Evolutionary conservation across 2,113 vertebrate species (phyloP).

Genomic region (Lampris megalopsis): DNA sequence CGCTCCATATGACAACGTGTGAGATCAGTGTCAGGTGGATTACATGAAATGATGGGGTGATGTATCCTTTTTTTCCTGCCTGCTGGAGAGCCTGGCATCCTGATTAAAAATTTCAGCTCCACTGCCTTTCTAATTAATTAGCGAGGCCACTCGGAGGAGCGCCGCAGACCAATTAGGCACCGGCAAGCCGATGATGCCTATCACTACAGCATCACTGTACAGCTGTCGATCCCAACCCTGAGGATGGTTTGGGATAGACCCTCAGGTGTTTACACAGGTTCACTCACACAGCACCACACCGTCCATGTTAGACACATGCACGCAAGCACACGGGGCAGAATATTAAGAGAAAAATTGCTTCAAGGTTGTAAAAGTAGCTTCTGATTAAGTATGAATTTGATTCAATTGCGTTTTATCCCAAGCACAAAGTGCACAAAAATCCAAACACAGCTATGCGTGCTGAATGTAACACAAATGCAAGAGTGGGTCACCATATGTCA

Average conservation of each 20-base stretch:
- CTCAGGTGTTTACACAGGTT: slow-evolving; percentile 75
- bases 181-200: slow-evolving; percentile 78
- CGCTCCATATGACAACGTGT: slow-evolving; percentile 64
- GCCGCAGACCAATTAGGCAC: slow-evolving; percentile 81
- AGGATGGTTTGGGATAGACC: slow-evolving; percentile 68
- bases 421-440: not conserved
- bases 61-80: slow-evolving; percentile 61
- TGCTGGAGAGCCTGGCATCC: slow-evolving; percentile 73
- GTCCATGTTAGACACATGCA: slow-evolving; percentile 13
- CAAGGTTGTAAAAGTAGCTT: too few relatives aligned
- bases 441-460: not conserved
- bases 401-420: too few relatives aligned
- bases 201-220: slow-evolving; percentile 72
- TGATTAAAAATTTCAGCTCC: slow-evolving; percentile 87
- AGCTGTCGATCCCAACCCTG: slow-evolving; percentile 74
- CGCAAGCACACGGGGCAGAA: not conserved
- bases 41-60: slow-evolving; percentile 75
- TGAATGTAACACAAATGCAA: not conserved
- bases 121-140: slow-evolving; percentile 86
- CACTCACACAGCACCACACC: slow-evolving; percentile 34
- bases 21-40: slow-evolving; percentile 79
- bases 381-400: too few relatives aligned
- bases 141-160: slow-evolving; percentile 78
- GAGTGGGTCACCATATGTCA: not conserved
- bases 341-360: not conserved